These are phyloP conservation scores for Halichoeres trimaculatus DNA, from an alignment of 2,113 vertebrate genomes.

Conservation along the genomic window DNA sequence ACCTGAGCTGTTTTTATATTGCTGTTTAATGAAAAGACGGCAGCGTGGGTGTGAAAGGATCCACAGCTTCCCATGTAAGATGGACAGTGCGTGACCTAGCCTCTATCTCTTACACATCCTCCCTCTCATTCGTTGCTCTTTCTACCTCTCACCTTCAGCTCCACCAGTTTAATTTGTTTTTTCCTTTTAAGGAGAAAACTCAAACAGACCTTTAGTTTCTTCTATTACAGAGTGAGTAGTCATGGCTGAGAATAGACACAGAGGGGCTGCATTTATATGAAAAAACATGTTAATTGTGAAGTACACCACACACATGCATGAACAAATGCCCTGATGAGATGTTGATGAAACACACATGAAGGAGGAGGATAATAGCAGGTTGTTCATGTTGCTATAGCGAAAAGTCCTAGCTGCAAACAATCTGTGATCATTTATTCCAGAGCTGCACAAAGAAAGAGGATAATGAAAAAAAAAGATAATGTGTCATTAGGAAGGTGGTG, in stretches of 20 bases:
- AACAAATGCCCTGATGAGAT: conserved; percentile 17
- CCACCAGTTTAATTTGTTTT: conserved; percentile 52
- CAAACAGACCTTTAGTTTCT: conserved; percentile 52
- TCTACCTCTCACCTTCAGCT: conserved; percentile 31
- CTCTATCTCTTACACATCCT: conserved; percentile 35
- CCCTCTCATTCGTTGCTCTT: not conserved
- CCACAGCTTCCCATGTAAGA: conserved; percentile 53
- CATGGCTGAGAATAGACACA: not conserved
- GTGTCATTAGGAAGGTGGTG: not conserved
- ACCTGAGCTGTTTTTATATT: conserved; percentile 84
- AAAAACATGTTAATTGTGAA: conserved; percentile 39
- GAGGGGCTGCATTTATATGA: conserved; percentile 58
- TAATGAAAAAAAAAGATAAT: not conserved
- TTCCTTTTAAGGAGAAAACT: conserved; percentile 48
- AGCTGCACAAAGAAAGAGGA: not conserved
- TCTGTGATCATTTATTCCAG: conserved; percentile 24
- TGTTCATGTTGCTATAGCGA: conserved; percentile 15
- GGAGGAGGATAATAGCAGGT: conserved; percentile 20
- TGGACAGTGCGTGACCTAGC: conserved; percentile 20
- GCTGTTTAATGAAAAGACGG: conserved; percentile 79
- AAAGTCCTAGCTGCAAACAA: conserved; percentile 2
- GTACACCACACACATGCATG: not conserved
- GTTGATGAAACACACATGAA: conserved; percentile 20
- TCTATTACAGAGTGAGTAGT: conserved; percentile 65
- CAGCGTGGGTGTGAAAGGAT: conserved; percentile 46